Conservation (phyloP, 2,888 invertebrate genomes). For the Drosophila ustulata region DNA sequence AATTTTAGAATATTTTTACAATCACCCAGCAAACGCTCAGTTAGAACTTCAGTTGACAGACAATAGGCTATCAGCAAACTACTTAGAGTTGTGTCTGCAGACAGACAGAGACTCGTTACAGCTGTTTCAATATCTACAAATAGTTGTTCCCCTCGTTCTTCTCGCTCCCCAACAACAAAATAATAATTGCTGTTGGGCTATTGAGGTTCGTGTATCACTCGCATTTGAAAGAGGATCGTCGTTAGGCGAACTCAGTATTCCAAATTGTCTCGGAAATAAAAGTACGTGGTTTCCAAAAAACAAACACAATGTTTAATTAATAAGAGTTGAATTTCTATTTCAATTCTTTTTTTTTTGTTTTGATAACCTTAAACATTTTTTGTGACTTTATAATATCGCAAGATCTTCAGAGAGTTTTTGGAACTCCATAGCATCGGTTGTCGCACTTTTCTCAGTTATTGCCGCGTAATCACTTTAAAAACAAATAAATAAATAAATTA, state of each 20-base stretch:
- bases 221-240: constrained; percentile 13
- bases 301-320: not conserved
- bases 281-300: not conserved
- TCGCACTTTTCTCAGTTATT: not conserved
- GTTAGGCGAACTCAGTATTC: not conserved
- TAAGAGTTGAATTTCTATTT: not conserved
- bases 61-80: not conserved
- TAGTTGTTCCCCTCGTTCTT: not conserved
- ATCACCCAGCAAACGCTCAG: too few relatives aligned
- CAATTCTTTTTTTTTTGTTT: not conserved
- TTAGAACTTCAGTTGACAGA: not conserved
- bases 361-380: not conserved
- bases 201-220: not conserved
- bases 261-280: not conserved
- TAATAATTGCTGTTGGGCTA: not conserved
- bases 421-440: not conserved
- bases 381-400: not conserved
- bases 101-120: not conserved
- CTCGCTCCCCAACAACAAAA: not conserved
- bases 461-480: not conserved
- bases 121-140: constrained; percentile 17
- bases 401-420: not conserved
- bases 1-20: not conserved
- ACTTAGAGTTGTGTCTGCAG: not conserved
- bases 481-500: not conserved